Evolutionary conservation across 2,797 vertebrate species (phyloP), one percentile per base, ranked within the genome.

Genomic region (Geotrypetes seraphini): DNA sequence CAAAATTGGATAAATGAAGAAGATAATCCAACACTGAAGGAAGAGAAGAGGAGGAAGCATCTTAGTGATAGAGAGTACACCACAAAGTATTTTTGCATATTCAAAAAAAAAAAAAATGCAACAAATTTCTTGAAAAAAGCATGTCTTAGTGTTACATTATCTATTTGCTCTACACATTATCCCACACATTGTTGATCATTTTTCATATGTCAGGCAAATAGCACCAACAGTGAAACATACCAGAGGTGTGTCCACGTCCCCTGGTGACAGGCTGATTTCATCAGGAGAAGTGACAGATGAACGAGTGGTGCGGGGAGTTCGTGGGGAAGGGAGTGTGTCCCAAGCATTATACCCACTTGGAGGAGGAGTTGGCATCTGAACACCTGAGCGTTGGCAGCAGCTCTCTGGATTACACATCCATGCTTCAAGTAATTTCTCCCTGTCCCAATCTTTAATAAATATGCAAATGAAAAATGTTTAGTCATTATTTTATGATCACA

Each of bases 381-480:
- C 89, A n/a, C 96, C 92, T 2, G 96, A 97, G 14, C 95, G 90
- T 58, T 97, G 95, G 78, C 96, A 98, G 73, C 93, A 98, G 30
- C 84, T 88, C 63, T 95, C 92, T 0, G 95, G 87, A 42, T 94
- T 90, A 37, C 76, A 85, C 96, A 99, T 99, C 96, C 96, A 99
- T 13, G 91, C 96, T 71, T 99, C 95, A 29, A 99, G 79, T 43
- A 99, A 80, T 66, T 97, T 96, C 73, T 97, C 96, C 53, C 91
- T 82, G 79, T 99, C 96, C 96, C 96, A 99, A 55, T 96, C 96
- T 98, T 57, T 26, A 55, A 33, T 17, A 51, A 60, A 63, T 18
- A 51, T n/a, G n/a, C n/a, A n/a, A n/a, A n/a, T n/a, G n/a, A n/a
- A n/a, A n/a, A n/a, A n/a, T n/a, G n/a, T n/a, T n/a, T n/a, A n/a